These are phyloP conservation scores for Pitta sordida DNA, from an alignment of 2,113 vertebrate species.

Conservation along the genomic window DNA sequence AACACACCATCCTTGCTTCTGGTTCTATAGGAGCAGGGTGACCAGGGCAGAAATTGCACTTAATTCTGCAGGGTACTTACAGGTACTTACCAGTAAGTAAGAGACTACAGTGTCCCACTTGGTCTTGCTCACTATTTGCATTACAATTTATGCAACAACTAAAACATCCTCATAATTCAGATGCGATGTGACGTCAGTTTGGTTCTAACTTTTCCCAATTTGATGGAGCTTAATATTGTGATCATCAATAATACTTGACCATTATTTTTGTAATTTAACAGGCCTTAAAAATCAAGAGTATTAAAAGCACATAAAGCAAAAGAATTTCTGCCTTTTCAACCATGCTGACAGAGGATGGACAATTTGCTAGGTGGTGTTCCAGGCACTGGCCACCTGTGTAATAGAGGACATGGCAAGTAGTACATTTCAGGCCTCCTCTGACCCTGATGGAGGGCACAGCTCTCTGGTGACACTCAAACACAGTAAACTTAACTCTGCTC, in stretches of 20 bases:
- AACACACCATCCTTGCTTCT: too few species aligned
- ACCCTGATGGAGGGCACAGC: not conserved
- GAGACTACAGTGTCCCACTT: not conserved
- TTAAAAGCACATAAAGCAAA: not conserved
- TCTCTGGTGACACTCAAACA: not conserved
- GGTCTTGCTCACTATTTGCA: not conserved
- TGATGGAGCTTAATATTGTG: not conserved
- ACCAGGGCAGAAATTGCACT: not conserved
- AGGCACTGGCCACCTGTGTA: not conserved
- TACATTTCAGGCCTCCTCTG: not conserved
- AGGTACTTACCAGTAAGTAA: not conserved
- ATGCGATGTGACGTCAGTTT: not conserved
- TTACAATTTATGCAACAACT: not conserved
- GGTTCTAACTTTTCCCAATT: not conserved
- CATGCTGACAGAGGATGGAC: not conserved
- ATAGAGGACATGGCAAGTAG: not conserved
- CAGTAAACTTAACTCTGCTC: not conserved
- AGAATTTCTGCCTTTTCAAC: not conserved
- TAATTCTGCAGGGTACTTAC: not conserved
- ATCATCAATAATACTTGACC: not conserved
- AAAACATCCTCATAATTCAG: not conserved
- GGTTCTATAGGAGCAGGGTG: not conserved
- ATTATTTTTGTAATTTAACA: not conserved
- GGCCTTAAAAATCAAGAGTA: not conserved
- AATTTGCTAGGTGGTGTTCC: not conserved